Base-by-base conservation (phyloP, 2,797 vertebrate species). In the Scleropages formosus region DNA sequence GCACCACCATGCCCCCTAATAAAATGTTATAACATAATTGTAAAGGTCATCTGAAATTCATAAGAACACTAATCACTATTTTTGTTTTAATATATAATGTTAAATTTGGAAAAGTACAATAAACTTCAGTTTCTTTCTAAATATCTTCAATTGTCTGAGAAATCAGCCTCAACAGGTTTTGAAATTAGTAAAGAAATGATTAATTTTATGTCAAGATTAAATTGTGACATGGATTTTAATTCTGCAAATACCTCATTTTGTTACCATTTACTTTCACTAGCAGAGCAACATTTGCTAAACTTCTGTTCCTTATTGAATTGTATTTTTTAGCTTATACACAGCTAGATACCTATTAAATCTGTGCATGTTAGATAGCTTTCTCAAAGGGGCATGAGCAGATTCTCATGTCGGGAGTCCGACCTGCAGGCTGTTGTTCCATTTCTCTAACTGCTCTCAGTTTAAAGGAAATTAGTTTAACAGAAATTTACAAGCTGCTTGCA, bases 111-210 rank as follows among this genome's bases (percentile, higher is more conserved):
- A n/a, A n/a, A n/a, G n/a, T n/a, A n/a, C n/a, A n/a, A n/a, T n/a
- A n/a, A n/a, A n/a, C n/a, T n/a, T n/a, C n/a, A n/a, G n/a, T n/a
- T 2, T 39, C 31, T 39, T 39, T 39, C 31, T 39, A 2, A 31
- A 39, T 31, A 2, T 6, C 39, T 39, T 39, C 31, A 39, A 31
- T 2, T 39, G 31, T 6, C 31, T 39, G 6, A 39, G 2, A 39
- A 39, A 39, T 31, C 31, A 39, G 49, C 49, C 66, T 49, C 13
- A 49, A 44, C 46, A 69, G 15, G 16, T 69, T 69, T 69, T 51
- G 44, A 69, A 46, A 51, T 13, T 51, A 24, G 66, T 69, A 44
- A 69, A 69, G 20, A 20, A n/a, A 69, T 26, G 46, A 24, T 47
- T 68, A 69, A 69, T 26, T 12, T 56, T 2, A 1, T 18, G 24